Evolutionary conservation across 2,797 vertebrate genomes (phyloP).

Genomic region (Ficedula albicollis): DNA sequence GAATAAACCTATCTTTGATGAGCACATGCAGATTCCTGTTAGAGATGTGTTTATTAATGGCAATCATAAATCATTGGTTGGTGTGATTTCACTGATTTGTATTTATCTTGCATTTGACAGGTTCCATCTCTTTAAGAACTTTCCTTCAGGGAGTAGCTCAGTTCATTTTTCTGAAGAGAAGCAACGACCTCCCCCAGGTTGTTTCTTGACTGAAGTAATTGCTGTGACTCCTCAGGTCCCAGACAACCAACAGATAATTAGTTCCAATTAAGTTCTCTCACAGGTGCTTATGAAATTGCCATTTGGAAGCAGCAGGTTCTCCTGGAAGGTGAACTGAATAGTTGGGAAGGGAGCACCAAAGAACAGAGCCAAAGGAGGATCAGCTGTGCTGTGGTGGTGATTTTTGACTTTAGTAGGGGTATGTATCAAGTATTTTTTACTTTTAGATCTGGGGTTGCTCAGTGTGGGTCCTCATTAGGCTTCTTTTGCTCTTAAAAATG

Average conservation of each 20-base stretch:
- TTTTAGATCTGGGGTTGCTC: neutral
- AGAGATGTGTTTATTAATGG: neutral
- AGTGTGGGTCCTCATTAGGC: neutral
- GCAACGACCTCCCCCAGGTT: constrained; percentile 28
- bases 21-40: neutral
- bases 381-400: neutral
- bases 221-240: constrained; percentile 50
- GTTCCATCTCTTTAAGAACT: constrained; percentile 27
- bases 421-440: neutral
- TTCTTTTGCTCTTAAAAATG: neutral
- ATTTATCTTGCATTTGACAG: neutral
- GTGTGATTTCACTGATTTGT: neutral
- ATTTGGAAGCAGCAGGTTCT: constrained; percentile 35
- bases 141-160: neutral
- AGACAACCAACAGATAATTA: constrained; percentile 60
- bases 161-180: constrained; percentile 30
- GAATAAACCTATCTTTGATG: neutral
- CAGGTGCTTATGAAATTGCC: constrained; percentile 27
- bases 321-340: neutral
- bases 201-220: constrained; percentile 53
- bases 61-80: neutral
- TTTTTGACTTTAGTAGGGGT: neutral
- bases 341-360: neutral
- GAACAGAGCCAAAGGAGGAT: neutral
- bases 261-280: constrained; percentile 57